phyloP scores from a whole-genome alignment of 1,140 invertebrate genomes.

The Cardiocondyla obscurior region DNA sequence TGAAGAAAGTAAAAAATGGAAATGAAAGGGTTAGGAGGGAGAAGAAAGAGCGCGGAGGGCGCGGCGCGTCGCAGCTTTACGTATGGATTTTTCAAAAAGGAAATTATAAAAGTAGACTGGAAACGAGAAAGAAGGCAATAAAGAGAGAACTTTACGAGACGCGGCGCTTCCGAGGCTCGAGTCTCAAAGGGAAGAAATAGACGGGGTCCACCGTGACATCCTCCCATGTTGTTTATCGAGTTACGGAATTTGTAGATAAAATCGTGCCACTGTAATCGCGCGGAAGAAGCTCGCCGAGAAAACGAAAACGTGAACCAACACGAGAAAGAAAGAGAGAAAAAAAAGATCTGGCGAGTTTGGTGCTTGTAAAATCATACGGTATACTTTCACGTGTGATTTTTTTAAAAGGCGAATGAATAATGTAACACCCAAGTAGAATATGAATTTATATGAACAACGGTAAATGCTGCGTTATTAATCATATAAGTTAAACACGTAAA shows the following conservation, averaged over 20 bases:
- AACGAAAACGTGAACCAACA: slow-evolving; percentile 1
- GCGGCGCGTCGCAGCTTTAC: background rate
- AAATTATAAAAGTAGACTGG: slow-evolving; percentile 72
- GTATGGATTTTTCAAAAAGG: slow-evolving; percentile 70
- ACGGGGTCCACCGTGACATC: slow-evolving; percentile 63
- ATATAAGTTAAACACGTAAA: background rate
- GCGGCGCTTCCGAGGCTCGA: slow-evolving; percentile 47
- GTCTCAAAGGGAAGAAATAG: slow-evolving; percentile 66
- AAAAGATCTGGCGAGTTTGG: slow-evolving; percentile 23
- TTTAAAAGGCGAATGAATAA: background rate
- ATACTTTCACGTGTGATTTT: background rate
- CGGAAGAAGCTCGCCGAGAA: background rate
- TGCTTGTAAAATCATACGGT: slow-evolving; percentile 41
- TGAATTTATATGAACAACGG: background rate
- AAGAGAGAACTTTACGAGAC: slow-evolving; percentile 72
- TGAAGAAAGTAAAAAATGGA: slow-evolving; percentile 39
- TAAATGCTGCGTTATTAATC: background rate
- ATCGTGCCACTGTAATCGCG: slow-evolving; percentile 65
- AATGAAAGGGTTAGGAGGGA: background rate
- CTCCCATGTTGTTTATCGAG: slow-evolving; percentile 79
- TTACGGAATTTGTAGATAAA: slow-evolving; percentile 79
- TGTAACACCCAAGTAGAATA: background rate
- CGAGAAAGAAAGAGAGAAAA: slow-evolving; percentile 28
- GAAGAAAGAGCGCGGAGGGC: background rate
- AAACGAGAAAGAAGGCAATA: slow-evolving; percentile 69